These are phyloP conservation scores for Lycophotia porphyrea DNA, from an alignment of 2,888 invertebrate genomes.

Conservation along the genomic window DNA sequence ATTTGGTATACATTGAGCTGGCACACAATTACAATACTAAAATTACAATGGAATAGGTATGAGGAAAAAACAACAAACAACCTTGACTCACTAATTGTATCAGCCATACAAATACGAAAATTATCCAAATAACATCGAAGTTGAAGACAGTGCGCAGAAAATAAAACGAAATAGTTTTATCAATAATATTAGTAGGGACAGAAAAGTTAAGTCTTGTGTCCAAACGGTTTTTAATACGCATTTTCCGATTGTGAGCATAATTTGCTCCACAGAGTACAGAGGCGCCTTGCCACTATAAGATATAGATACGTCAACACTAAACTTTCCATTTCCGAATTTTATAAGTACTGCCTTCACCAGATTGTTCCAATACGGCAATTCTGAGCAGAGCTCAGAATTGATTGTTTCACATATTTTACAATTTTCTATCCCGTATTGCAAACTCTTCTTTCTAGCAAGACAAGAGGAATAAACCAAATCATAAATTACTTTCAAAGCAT, in stretches of 20 bases:
- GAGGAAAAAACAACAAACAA: not conserved
- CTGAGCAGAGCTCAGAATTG: not conserved
- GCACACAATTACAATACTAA: not conserved
- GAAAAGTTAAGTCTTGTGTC: no score
- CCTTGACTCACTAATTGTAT: not conserved
- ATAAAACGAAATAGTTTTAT: not conserved
- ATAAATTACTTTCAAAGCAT: not conserved
- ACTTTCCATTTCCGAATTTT: not conserved
- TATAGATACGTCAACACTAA: not conserved
- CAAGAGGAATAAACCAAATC: not conserved
- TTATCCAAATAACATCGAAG: conserved; percentile 23
- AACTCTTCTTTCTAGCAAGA: not conserved
- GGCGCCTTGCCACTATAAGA: not conserved
- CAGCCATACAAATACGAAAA: conserved; percentile 3
- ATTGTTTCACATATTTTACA: not conserved
- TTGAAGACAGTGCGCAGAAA: not conserved
- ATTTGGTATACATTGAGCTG: not conserved
- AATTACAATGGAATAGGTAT: not conserved
- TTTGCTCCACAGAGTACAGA: not conserved
- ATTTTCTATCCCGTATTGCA: not conserved
- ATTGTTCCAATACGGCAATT: not conserved
- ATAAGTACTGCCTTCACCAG: not conserved
- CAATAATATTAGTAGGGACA: not conserved
- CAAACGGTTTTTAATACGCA: not conserved
- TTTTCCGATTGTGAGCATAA: not conserved